phyloP scores from a whole-genome alignment of 2,113 vertebrate species.

The Semnornis frantzii region DNA sequence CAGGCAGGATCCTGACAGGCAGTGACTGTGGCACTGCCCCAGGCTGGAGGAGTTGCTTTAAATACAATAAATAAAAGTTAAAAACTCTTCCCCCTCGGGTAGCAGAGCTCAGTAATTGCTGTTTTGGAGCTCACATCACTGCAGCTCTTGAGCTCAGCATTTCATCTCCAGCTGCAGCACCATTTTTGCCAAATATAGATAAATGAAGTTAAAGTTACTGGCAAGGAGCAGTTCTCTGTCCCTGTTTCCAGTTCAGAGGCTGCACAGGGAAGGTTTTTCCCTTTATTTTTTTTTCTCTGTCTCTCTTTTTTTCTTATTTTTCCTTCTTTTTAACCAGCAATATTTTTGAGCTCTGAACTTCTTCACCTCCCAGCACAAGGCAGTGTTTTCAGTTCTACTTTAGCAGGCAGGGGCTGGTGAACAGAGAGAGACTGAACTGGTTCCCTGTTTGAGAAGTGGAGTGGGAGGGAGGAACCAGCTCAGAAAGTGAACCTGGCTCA shows the following conservation, averaged over 20 bases:
- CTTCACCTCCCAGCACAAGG: background rate
- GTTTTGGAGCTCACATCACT: conserved; percentile 78
- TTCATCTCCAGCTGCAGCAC: conserved; percentile 85
- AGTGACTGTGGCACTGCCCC: conserved; percentile 53
- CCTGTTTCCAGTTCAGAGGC: conserved; percentile 77
- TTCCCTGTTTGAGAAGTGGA: background rate
- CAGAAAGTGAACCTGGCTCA: background rate
- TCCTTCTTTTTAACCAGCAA: conserved; percentile 54
- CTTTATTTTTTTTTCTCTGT: background rate
- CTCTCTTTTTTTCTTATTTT: background rate
- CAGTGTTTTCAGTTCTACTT: conserved; percentile 35
- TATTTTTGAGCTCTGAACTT: conserved; percentile 51
- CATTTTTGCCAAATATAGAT: conserved; percentile 87
- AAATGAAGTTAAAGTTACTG: conserved; percentile 87
- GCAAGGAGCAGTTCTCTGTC: conserved; percentile 73
- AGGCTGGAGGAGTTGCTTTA: conserved; percentile 64
- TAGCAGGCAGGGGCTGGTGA: conserved; percentile 14
- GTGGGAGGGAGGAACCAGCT: background rate
- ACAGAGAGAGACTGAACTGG: background rate
- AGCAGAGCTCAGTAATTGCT: conserved; percentile 77
- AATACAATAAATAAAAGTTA: conserved; percentile 81
- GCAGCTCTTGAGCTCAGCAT: conserved; percentile 81
- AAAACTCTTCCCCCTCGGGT: conserved; percentile 32
- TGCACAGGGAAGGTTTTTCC: conserved; percentile 66
- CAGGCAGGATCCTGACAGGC: conserved; percentile 41